Evolutionary conservation across 1,140 invertebrate species (phyloP).

Genomic region (Prorops nasuta): DNA sequence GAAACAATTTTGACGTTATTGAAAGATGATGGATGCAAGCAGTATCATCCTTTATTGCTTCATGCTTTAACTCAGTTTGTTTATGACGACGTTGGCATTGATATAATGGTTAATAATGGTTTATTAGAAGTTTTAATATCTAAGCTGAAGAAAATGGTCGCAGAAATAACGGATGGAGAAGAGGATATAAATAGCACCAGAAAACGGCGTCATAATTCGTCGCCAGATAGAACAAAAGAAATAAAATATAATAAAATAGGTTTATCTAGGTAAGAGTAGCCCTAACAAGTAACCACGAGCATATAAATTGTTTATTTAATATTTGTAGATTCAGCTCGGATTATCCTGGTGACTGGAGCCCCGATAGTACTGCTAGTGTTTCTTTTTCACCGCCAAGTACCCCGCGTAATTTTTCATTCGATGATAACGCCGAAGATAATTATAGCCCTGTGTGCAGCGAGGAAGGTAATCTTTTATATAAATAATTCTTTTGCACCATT

Average conservation of each 20-base stretch:
- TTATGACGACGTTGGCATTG: constrained; percentile 36
- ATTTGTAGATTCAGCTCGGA: constrained; percentile 41
- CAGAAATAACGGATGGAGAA: constrained; percentile 13
- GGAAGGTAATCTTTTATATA: constrained; percentile 24
- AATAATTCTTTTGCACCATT: too few relatives aligned
- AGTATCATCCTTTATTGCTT: constrained; percentile 36
- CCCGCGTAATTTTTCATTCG: constrained; percentile 30
- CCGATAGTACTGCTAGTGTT: constrained; percentile 35
- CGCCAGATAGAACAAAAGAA: constrained; percentile 15
- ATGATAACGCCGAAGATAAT: constrained; percentile 42
- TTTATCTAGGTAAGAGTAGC: constrained; percentile 32
- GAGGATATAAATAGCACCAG: constrained; percentile 24
- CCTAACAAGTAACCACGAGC: too few relatives aligned
- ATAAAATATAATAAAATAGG: constrained; percentile 30
- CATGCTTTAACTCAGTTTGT: constrained; percentile 41
- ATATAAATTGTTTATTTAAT: constrained; percentile 5
- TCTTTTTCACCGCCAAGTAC: constrained; percentile 44
- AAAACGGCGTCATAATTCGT: constrained; percentile 30
- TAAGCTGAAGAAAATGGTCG: constrained; percentile 36
- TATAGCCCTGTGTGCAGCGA: constrained; percentile 53
- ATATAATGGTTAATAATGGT: constrained; percentile 43
- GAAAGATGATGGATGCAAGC: constrained; percentile 28
- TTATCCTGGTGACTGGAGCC: constrained; percentile 44
- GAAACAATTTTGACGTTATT: constrained; percentile 40
- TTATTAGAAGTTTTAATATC: constrained; percentile 37